These are phyloP conservation scores for Apamea anceps DNA, from an alignment of 2,888 invertebrate genomes.

Conservation along the genomic window DNA sequence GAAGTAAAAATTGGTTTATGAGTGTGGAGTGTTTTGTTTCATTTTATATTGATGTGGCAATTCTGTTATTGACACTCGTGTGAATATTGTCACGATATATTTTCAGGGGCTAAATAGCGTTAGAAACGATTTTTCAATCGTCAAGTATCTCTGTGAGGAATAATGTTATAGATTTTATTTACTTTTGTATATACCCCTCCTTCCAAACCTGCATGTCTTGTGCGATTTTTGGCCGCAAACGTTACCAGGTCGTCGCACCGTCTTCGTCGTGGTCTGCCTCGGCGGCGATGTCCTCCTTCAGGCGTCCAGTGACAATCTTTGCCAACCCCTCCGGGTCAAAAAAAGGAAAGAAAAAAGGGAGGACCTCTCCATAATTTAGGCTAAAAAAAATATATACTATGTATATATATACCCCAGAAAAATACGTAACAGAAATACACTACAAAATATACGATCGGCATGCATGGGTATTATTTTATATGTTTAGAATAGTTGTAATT, in stretches of 20 bases:
- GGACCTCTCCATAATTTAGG: no score
- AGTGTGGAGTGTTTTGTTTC: conserved; percentile 29
- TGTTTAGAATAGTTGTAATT: background rate
- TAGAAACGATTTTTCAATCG: background rate
- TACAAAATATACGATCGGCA: background rate
- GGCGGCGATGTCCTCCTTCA: no score
- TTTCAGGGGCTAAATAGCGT: background rate
- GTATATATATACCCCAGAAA: background rate
- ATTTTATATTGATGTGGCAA: background rate
- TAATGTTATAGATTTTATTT: background rate
- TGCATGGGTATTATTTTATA: background rate
- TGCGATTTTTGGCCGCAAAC: no score
- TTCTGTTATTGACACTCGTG: background rate
- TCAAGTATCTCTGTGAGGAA: background rate
- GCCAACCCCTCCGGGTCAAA: no score
- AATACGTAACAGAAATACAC: background rate
- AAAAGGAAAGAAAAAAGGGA: no score
- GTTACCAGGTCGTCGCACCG: no score
- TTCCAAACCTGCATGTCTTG: no score
- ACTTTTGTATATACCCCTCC: no score
- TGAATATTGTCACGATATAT: no score
- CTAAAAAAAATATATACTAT: no score
- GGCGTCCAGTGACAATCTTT: no score
- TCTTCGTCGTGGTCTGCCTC: no score
- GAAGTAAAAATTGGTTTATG: conserved; percentile 36